A percentile compares a stretch with the other conserved stretches of the same genome.
These are phyloP conservation scores for Dinomys branickii DNA, from an alignment of 2,113 vertebrate genomes.

Conservation along the genomic window DNA sequence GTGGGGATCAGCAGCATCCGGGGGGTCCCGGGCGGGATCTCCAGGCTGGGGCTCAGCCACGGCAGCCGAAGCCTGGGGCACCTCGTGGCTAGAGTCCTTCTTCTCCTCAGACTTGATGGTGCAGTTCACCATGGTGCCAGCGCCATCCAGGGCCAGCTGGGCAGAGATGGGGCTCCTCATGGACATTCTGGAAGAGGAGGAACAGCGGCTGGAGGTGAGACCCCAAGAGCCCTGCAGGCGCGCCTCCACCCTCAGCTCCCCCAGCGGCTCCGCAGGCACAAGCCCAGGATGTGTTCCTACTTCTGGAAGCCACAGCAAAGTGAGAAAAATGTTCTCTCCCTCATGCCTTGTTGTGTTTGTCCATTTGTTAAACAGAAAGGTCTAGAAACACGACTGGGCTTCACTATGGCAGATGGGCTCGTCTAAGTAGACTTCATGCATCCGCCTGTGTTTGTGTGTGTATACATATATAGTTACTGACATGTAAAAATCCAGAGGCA, in stretches of 20 bases:
- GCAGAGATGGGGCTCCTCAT: slow-evolving; percentile 91
- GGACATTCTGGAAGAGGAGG: slow-evolving; percentile 90
- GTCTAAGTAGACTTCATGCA: fast-evolving
- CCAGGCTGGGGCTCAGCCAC: slow-evolving; percentile 77
- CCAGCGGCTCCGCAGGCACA: neutral
- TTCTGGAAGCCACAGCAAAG: neutral
- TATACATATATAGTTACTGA: neutral
- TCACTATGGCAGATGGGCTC: neutral
- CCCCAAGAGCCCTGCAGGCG: too few species aligned
- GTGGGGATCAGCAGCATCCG: slow-evolving; percentile 71
- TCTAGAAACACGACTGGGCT: neutral
- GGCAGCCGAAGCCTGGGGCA: slow-evolving; percentile 32
- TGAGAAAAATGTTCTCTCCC: neutral
- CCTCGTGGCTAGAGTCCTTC: slow-evolving; percentile 82
- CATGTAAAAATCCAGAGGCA: neutral
- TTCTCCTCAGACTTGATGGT: slow-evolving; percentile 91
- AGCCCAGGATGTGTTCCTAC: fast-evolving
- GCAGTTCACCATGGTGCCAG: slow-evolving; percentile 92
- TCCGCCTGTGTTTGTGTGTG: neutral
- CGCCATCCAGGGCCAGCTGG: slow-evolving; percentile 88
- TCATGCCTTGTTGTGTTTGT: neutral
- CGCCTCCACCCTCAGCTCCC: fast-evolving
- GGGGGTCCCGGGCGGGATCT: slow-evolving; percentile 69
- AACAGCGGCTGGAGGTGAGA: neutral
- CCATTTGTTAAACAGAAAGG: neutral